These are phyloP conservation scores for Cancer borealis DNA, from an alignment of 2,888 invertebrate genomes.

Conservation along the genomic window DNA sequence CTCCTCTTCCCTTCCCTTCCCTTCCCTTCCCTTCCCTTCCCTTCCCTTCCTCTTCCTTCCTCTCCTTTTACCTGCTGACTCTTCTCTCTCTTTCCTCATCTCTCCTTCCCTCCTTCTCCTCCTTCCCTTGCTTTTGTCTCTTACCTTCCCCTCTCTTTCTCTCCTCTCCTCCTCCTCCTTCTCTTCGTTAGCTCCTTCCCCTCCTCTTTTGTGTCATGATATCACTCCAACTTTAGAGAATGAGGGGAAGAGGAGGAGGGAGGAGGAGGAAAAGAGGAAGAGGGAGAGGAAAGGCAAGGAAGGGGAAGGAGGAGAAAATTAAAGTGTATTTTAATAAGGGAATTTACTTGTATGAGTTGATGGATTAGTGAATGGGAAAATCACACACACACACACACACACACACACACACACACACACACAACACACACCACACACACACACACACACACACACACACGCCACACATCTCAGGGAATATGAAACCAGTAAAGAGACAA, in stretches of 20 bases:
- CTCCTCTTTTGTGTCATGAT: neutral
- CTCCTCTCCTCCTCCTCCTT: too few relatives aligned
- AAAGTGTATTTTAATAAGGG: neutral
- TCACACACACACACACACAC: neutral
- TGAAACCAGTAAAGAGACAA: neutral
- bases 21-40: neutral
- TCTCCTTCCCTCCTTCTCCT: neutral
- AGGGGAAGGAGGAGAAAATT: neutral
- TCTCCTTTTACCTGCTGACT: neutral
- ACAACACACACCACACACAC: slow-evolving; percentile 49
- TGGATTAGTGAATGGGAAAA: neutral
- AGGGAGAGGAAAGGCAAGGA: neutral
- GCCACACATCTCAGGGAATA: neutral
- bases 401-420: slow-evolving; percentile 4
- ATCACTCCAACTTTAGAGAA: neutral
- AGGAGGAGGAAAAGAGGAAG: neutral
- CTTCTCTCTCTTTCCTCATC: too few relatives aligned
- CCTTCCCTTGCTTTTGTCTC: neutral
- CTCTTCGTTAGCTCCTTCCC: slow-evolving; percentile 21
- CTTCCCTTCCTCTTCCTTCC: neutral
- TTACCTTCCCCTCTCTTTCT: neutral
- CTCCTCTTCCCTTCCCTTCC: neutral
- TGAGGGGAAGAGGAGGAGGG: slow-evolving; percentile 9
- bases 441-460: slow-evolving; percentile 52
- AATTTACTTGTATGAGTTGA: too few relatives aligned